Conservation (phyloP, 2,113 vertebrate species). For the Embiotoca jacksoni region DNA sequence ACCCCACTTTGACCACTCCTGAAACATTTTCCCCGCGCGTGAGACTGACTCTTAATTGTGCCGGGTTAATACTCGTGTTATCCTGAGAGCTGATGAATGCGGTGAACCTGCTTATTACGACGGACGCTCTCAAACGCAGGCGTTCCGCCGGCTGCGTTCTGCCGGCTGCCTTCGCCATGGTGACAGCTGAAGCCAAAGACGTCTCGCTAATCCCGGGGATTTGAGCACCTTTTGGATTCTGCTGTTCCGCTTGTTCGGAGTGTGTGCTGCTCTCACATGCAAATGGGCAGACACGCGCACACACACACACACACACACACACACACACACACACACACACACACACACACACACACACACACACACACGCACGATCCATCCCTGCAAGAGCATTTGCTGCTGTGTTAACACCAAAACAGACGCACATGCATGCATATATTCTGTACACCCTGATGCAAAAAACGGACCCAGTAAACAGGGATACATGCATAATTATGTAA, state of each 20-base stretch:
- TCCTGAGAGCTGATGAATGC: slow-evolving; percentile 44
- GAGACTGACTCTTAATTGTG: slow-evolving; percentile 50
- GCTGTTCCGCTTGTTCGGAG: slow-evolving; percentile 36
- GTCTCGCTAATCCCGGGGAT: slow-evolving; percentile 72
- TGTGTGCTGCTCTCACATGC: slow-evolving; percentile 53
- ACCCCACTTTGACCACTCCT: slow-evolving; percentile 5
- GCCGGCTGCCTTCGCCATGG: slow-evolving; percentile 76
- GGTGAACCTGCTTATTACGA: slow-evolving; percentile 49
- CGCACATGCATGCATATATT: neutral
- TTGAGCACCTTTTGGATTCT: slow-evolving; percentile 63
- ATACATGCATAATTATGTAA: neutral
- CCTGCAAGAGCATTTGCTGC: slow-evolving; percentile 21
- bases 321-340: slow-evolving; percentile 11
- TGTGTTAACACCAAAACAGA: slow-evolving; percentile 29
- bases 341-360: neutral
- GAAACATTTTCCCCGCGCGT: slow-evolving; percentile 23
- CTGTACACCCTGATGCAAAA: neutral
- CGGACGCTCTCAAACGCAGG: slow-evolving; percentile 46
- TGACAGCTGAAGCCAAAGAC: slow-evolving; percentile 76
- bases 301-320: slow-evolving; percentile 30
- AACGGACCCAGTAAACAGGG: neutral
- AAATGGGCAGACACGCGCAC: slow-evolving; percentile 36
- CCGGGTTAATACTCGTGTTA: slow-evolving; percentile 45
- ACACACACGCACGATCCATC: neutral
- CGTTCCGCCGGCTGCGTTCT: slow-evolving; percentile 70